Evolutionary conservation across 1,140 invertebrate species (phyloP).

Genomic region (Drosophila nannoptera): DNA sequence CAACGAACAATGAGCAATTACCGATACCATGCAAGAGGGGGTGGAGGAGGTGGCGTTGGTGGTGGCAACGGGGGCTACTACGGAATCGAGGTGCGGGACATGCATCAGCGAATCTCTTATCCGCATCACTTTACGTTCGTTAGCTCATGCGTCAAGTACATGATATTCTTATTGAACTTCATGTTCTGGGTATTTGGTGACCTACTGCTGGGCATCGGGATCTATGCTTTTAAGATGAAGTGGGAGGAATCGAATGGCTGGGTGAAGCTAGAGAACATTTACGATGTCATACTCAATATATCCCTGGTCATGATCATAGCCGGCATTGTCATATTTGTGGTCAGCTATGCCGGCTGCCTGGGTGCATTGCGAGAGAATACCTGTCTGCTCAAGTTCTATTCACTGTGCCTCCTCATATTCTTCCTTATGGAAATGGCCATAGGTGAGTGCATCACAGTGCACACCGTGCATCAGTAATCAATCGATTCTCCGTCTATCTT

Average conservation of each 20-base stretch:
- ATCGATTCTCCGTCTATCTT: not conserved
- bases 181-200: constrained; percentile 93
- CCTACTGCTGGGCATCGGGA: constrained; percentile 90
- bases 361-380: constrained; percentile 97
- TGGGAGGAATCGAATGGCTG: constrained; percentile 88
- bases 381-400: constrained; percentile 95
- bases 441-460: constrained; percentile 29
- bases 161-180: constrained; percentile 95
- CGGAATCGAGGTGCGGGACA: constrained; percentile 70
- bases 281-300: constrained; percentile 94
- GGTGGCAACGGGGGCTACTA: constrained; percentile 39
- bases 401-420: constrained; percentile 90
- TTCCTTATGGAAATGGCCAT: constrained; percentile 94
- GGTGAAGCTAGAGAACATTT: constrained; percentile 87
- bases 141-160: constrained; percentile 93
- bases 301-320: constrained; percentile 92
- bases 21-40: constrained; percentile 41
- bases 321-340: constrained; percentile 92
- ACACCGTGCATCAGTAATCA: not conserved
- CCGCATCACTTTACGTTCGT: constrained; percentile 80
- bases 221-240: constrained; percentile 95
- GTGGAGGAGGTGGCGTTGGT: constrained; percentile 20
- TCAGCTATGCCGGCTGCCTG: constrained; percentile 90
- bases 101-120: constrained; percentile 72
- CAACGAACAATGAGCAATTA: constrained; percentile 51